Evolutionary conservation across 1,140 invertebrate genomes (phyloP), one percentile per base, ranked within the genome.

Genomic region (Frieseomelitta varia): DNA sequence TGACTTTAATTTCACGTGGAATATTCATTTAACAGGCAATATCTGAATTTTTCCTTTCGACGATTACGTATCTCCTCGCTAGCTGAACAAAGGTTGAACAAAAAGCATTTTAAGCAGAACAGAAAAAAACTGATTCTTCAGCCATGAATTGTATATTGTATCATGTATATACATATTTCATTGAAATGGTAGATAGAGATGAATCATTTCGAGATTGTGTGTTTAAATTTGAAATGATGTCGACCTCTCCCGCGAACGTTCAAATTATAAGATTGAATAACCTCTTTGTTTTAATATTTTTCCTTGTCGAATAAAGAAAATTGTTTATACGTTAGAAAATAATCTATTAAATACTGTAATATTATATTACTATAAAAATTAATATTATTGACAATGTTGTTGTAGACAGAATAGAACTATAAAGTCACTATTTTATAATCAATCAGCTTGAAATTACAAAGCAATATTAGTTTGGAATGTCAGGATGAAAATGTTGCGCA

Each of bases 151-250:
- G 19, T 53, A 61, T 30, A 21, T 58, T 24, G 39, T 61, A 47
- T 75, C 72, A 24, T 39, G 39, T 24, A 14, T n/a, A 67, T 75
- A 55, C 75, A 81, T 81, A 81, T 65, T 67, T 75, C 24, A 81
- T 81, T 24, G 47, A 1, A 2, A 14, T 12, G 15, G 11, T 27
- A 71, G 80, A 55, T 75, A 81, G 53, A 67, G 12, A 24, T 47
- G 69, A 75, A 67, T 67, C 30, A 15, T 14, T 34, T 21, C 14
- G 3, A 81, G 51, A 74, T 75, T 34, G 14, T 47, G 11, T 27
- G n/a, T 3, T 51, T 63, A 14, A 19, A 34, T 63, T 65, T 58
- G 17, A 71, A 71, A 79, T 34, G 58, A 39, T 2, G 17, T 27
- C 17, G 12, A 34, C 17, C 15, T 51, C 17, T 34, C 2, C 11